These are phyloP conservation scores for Macaria liturata DNA, from an alignment of 2,888 invertebrate genomes.

Conservation along the genomic window DNA sequence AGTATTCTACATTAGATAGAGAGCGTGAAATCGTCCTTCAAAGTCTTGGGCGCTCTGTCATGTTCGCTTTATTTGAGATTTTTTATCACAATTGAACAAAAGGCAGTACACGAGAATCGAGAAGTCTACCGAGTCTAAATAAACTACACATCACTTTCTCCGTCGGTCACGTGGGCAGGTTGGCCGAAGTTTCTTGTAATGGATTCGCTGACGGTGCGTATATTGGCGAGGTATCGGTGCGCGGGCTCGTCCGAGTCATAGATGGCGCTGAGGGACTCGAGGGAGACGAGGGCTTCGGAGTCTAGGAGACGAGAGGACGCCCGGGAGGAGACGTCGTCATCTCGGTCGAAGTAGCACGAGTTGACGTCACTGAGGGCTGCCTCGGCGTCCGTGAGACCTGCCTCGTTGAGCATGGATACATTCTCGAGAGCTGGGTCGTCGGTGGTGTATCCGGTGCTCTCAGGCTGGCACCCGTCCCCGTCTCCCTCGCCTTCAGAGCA, in stretches of 20 bases:
- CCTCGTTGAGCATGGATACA: slow-evolving; percentile 92
- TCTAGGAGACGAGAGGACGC: slow-evolving; percentile 92
- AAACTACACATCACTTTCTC: slow-evolving; percentile 85
- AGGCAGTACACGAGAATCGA: slow-evolving; percentile 40
- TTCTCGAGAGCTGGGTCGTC: slow-evolving; percentile 94
- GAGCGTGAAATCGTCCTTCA: slow-evolving; percentile 53
- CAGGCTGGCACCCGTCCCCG: slow-evolving; percentile 78
- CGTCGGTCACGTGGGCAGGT: slow-evolving; percentile 85
- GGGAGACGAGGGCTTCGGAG: slow-evolving; percentile 89
- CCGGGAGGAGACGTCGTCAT: slow-evolving; percentile 91
- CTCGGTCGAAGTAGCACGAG: slow-evolving; percentile 89
- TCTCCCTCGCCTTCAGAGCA: slow-evolving; percentile 83
- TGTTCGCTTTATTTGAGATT: slow-evolving; percentile 51
- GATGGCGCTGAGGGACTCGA: slow-evolving; percentile 91
- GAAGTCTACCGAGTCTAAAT: slow-evolving; percentile 27
- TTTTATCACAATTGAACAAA: slow-evolving; percentile 59
- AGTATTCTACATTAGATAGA: slow-evolving; percentile 69
- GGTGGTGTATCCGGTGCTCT: slow-evolving; percentile 93
- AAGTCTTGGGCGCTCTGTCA: slow-evolving; percentile 53
- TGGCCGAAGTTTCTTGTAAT: slow-evolving; percentile 90
- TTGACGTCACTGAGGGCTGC: slow-evolving; percentile 94
- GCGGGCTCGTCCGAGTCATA: slow-evolving; percentile 89
- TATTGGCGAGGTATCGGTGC: slow-evolving; percentile 88
- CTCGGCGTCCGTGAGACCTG: slow-evolving; percentile 93
- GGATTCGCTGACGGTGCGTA: slow-evolving; percentile 89